Base-by-base conservation (phyloP, 2,113 vertebrate species). In the Rhodinocichla rosea region DNA sequence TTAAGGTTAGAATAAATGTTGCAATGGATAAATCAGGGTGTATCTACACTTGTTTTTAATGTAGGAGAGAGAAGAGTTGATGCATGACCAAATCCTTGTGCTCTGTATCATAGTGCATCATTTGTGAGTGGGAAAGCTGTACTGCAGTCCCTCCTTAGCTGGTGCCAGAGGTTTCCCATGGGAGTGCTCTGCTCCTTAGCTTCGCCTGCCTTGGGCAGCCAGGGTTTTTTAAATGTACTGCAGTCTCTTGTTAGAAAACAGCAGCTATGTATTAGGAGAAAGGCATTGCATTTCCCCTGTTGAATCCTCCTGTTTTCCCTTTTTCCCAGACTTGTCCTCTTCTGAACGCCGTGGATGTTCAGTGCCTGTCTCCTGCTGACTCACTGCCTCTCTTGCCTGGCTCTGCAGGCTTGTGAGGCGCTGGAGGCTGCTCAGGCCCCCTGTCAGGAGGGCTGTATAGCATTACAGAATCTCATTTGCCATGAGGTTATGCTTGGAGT, bases 401-500 rank as follows among this genome's bases (percentile, higher is more conserved):
- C 70, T 47, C 68, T 63, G 59, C 9, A 5, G 85, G 57, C 50
- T 6, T 14, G 37, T 17, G 56, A 81, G 76, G 77, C 15, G 0
- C 76, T 27, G 71, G 95, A 81, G 77, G 40, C 87, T 75, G 83
- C 79, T 83, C 89, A 5, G 57, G 32, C 63, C 77, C 62, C 77
- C 50, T 0, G 3, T 56, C 85, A 76, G 86, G 64, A 93, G 77
- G 77, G 75, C 78, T 82, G 83, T 37, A 63, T 88, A 91, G 21
- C 33, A 9, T 91, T 95, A 83, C 91, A 80, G 20, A 77, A 74
- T 63, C 85, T 55, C 69, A 9, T 75, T 60, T 93, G 79, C 83
- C 53, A 42, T 94, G 39, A 79, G 44, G 21, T 84, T 89, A 35
- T 79, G 71, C 84, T 89, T 76, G 71, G 82, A 94, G 81, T 77